Conservation (phyloP, 2,113 vertebrate genomes). For the Prolemur simus region DNA sequence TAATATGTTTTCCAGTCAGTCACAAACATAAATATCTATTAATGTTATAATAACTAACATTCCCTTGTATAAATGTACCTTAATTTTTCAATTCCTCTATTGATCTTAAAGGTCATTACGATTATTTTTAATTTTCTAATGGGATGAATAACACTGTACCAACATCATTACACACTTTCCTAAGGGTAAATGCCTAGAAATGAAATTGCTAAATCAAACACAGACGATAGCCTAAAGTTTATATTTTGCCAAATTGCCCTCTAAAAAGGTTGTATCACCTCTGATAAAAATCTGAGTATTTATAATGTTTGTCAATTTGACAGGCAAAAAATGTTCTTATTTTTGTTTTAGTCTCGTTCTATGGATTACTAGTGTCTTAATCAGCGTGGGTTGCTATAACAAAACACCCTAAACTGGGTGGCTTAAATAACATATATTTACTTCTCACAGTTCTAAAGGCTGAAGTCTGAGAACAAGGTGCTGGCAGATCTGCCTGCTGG, state of each 20-base stretch:
- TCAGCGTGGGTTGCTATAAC: background rate
- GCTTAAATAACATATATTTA: background rate
- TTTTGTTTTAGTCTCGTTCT: background rate
- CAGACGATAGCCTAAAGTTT: background rate
- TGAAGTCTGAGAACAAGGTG: background rate
- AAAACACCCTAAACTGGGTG: background rate
- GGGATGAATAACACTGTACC: background rate
- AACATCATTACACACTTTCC: background rate
- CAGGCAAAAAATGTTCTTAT: background rate
- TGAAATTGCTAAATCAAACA: background rate
- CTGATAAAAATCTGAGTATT: background rate
- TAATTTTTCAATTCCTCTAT: background rate
- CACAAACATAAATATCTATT: background rate
- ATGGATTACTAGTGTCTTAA: background rate
- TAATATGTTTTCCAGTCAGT: background rate
- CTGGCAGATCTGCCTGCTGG: too few species aligned
- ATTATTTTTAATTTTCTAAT: background rate
- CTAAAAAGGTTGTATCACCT: background rate
- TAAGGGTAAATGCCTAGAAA: background rate
- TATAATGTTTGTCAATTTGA: background rate
- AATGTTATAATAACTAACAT: background rate
- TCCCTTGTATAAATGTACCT: background rate
- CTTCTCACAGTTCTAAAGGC: background rate
- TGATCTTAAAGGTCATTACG: too few species aligned
- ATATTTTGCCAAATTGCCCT: background rate